phyloP scores from a whole-genome alignment of 2,113 vertebrate species.

The Vulpes ferrilata region DNA sequence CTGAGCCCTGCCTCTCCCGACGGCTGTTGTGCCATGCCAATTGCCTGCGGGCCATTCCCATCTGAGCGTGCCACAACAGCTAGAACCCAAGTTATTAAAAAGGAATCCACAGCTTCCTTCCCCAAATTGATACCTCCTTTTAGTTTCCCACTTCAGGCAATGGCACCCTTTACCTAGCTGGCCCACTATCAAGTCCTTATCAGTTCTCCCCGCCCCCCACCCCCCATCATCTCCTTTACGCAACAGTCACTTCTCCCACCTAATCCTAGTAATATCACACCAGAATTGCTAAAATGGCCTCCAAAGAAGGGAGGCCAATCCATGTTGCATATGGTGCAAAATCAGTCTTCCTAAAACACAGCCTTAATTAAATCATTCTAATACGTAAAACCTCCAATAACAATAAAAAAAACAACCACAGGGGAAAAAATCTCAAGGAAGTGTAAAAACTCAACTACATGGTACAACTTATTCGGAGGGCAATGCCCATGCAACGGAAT shows the following conservation, averaged over 20 bases:
- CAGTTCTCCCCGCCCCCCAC: slow-evolving; percentile 6
- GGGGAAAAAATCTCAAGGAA: neutral
- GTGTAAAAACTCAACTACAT: slow-evolving; percentile 30
- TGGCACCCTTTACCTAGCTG: neutral
- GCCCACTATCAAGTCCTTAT: neutral
- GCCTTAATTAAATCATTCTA: slow-evolving; percentile 12
- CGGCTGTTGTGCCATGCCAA: neutral
- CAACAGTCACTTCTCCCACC: neutral
- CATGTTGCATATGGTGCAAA: neutral
- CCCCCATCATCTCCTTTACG: neutral
- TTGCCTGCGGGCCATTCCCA: neutral
- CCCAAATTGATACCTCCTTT: slow-evolving; percentile 17
- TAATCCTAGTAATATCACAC: neutral
- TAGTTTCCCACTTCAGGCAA: slow-evolving; percentile 18
- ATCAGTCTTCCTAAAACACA: neutral
- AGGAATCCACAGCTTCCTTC: neutral
- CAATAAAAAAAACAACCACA: neutral
- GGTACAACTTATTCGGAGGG: neutral
- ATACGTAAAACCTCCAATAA: neutral
- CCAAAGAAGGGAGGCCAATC: neutral
- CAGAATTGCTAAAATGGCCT: slow-evolving; percentile 4
- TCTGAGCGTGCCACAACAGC: neutral
- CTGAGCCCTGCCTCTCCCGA: neutral
- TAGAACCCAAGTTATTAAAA: neutral
- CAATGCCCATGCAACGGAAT: neutral